These are phyloP conservation scores for Oncorhynchus masou DNA, from an alignment of 2,113 vertebrate species.

Conservation along the genomic window DNA sequence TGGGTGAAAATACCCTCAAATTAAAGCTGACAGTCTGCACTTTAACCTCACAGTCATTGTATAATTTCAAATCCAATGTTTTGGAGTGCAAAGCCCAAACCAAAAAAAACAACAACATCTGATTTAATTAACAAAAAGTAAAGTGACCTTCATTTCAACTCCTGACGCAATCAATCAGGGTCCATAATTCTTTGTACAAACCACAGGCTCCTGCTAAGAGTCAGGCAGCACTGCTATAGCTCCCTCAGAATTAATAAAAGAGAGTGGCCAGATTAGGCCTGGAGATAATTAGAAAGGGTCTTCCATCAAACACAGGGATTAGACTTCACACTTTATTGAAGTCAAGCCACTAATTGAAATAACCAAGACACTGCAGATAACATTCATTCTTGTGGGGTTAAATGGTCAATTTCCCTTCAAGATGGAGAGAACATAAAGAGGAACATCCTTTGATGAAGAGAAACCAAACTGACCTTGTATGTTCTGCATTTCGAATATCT, in stretches of 20 bases:
- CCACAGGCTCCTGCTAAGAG: neutral
- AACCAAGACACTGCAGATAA: neutral
- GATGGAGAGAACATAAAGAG: neutral
- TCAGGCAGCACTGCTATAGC: neutral
- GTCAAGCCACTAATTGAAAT: slow-evolving; percentile 11
- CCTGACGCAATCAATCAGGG: neutral
- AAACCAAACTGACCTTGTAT: neutral
- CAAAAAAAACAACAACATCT: neutral
- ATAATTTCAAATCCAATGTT: no score
- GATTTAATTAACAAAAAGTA: neutral
- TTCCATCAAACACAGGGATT: slow-evolving; percentile 17
- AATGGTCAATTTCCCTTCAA: neutral
- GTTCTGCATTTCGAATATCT: neutral
- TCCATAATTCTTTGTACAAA: neutral
- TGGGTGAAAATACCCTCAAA: no score
- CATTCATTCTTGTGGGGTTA: neutral
- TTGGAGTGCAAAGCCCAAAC: no score
- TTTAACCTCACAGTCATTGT: no score
- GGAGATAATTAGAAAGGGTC: slow-evolving; percentile 17
- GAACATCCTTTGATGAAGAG: neutral
- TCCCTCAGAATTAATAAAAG: slow-evolving; percentile 12
- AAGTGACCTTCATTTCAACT: neutral
- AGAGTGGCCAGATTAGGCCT: slow-evolving; percentile 25
- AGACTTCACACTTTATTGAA: slow-evolving; percentile 16
- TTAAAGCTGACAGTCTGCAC: no score